phyloP scores from a whole-genome alignment of 2,888 invertebrate genomes.

The Scaptomyza parva region DNA sequence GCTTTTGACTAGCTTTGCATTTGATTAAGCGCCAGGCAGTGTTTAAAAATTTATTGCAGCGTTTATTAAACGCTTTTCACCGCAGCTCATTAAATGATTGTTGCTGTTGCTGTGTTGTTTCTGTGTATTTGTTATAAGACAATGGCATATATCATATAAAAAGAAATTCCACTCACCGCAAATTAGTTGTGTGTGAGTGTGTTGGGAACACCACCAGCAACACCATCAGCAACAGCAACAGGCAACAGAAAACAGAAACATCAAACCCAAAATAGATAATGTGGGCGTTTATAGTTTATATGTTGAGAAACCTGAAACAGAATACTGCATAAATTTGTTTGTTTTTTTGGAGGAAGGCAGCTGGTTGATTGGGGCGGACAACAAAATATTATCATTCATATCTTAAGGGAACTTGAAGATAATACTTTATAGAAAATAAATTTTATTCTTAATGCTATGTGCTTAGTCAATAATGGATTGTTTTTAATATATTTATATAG shows the following conservation, averaged over 20 bases:
- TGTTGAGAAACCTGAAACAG: slow-evolving; percentile 43
- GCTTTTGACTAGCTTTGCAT: slow-evolving; percentile 52
- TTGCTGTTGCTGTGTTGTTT: slow-evolving; percentile 13
- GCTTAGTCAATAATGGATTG: no score
- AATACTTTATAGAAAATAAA: background rate
- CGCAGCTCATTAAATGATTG: slow-evolving; percentile 51
- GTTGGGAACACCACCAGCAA: slow-evolving; percentile 20
- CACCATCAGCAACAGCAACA: no score
- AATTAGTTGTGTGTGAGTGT: slow-evolving; percentile 52
- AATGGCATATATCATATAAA: slow-evolving; percentile 44
- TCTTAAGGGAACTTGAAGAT: background rate
- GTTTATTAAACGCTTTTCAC: slow-evolving; percentile 74
- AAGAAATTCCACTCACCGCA: slow-evolving; percentile 61
- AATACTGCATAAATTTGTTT: slow-evolving; percentile 31
- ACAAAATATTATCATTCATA: slow-evolving; percentile 47
- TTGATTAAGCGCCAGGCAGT: slow-evolving; percentile 63
- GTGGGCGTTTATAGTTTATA: slow-evolving; percentile 62
- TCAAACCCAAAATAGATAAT: slow-evolving; percentile 39
- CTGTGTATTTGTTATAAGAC: slow-evolving; percentile 22
- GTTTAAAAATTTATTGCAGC: slow-evolving; percentile 69
- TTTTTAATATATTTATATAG: no score
- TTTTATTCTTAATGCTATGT: no score
- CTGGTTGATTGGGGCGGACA: slow-evolving; percentile 10
- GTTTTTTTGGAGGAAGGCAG: background rate
- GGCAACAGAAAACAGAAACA: slow-evolving; percentile 9